These are phyloP conservation scores for Tridacna gigas DNA, from an alignment of 2,888 invertebrate genomes.

Conservation along the genomic window DNA sequence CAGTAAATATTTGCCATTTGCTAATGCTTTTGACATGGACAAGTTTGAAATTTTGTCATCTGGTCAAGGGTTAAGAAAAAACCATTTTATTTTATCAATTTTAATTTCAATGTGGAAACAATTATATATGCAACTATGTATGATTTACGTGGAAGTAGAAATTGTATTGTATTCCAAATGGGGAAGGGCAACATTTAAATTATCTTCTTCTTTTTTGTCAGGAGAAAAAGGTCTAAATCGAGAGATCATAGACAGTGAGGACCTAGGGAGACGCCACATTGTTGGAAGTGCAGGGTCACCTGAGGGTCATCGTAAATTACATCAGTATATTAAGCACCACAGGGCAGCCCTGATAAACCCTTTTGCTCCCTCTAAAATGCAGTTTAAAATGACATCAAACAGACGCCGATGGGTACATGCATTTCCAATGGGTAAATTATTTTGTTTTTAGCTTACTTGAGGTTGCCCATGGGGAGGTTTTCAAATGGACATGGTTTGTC, in stretches of 20 bases:
- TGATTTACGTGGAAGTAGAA: too few relatives aligned
- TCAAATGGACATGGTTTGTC: too few relatives aligned
- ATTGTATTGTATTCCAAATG: too few relatives aligned
- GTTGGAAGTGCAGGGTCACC: slow-evolving; percentile 82
- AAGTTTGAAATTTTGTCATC: too few relatives aligned
- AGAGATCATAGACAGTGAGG: slow-evolving; percentile 66
- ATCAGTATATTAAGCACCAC: slow-evolving; percentile 68
- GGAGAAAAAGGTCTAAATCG: slow-evolving; percentile 8
- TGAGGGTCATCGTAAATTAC: slow-evolving; percentile 71
- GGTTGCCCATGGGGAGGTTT: too few relatives aligned
- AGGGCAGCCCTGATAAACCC: slow-evolving; percentile 92
- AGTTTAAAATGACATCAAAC: slow-evolving; percentile 97
- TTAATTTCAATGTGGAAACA: too few relatives aligned
- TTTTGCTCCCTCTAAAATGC: slow-evolving; percentile 98
- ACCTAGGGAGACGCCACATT: slow-evolving; percentile 66
- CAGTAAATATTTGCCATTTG: too few relatives aligned
- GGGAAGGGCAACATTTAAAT: too few relatives aligned
- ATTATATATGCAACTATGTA: too few relatives aligned
- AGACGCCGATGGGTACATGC: slow-evolving; percentile 99
- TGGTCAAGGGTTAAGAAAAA: too few relatives aligned
- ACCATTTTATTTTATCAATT: too few relatives aligned
- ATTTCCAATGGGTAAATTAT: slow-evolving; percentile 89
- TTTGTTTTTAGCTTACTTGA: background rate
- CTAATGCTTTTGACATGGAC: too few relatives aligned
- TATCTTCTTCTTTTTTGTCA: background rate